Percentiles rank a stretch among this genome's conserved stretches.
Evolutionary conservation across 37 sponge, comb jelly and placozoan species (phyloP).

Genomic region (Bolinopsis microptera): DNA sequence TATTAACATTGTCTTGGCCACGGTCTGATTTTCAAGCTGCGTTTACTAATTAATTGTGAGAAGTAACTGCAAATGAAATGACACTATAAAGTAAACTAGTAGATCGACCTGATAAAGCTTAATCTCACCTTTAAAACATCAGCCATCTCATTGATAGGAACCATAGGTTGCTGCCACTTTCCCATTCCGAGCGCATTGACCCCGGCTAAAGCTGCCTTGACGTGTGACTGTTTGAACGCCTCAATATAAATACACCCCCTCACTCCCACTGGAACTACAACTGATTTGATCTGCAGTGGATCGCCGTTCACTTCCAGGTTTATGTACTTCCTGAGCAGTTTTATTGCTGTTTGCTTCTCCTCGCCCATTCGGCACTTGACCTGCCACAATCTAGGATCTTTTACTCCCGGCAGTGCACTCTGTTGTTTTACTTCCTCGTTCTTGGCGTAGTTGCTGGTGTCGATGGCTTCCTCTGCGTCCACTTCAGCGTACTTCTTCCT

Average conservation of each 20-base stretch:
- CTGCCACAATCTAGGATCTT: conserved; percentile 95
- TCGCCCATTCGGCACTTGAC: conserved; percentile 89
- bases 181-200: conserved; percentile 88
- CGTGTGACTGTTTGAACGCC: conserved; percentile 94
- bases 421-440: conserved; percentile 84
- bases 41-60: too few relatives aligned
- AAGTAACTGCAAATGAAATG: too few relatives aligned
- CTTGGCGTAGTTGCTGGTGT: conserved; percentile 70
- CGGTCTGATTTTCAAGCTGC: too few relatives aligned
- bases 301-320: conserved; percentile 74
- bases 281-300: conserved; percentile 93
- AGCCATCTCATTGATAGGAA: conserved; percentile 96
- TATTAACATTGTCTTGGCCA: too few relatives aligned
- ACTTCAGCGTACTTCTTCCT: conserved; percentile 79
- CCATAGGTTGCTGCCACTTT: conserved; percentile 95
- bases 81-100: too few relatives aligned
- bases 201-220: conserved; percentile 94
- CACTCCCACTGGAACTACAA: conserved; percentile 85
- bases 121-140: conserved; percentile 82
- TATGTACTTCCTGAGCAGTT: conserved; percentile 89
- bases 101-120: too few relatives aligned
- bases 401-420: conserved; percentile 91
- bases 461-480: conserved; percentile 67
- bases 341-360: conserved; percentile 91
- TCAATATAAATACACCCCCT: conserved; percentile 97